phyloP scores from a whole-genome alignment of 2,888 invertebrate genomes.

The Synanthedon myopaeformis region DNA sequence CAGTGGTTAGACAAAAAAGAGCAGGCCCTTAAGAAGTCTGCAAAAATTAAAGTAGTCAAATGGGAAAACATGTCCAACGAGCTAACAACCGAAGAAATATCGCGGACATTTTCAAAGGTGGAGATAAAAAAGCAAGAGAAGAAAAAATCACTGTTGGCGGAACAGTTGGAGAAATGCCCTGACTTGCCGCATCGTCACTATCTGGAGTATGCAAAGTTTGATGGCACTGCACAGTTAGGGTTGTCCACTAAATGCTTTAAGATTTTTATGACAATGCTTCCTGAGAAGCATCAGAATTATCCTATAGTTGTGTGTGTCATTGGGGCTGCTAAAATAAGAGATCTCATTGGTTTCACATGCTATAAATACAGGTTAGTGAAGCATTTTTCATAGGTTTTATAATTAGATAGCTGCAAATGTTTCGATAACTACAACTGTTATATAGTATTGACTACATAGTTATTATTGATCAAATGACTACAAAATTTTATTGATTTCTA shows the following conservation, averaged over 20 bases:
- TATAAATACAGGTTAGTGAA: conserved; percentile 77
- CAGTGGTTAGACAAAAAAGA: conserved; percentile 91
- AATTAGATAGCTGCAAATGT: no score
- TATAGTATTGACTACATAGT: no score
- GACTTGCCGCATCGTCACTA: conserved; percentile 87
- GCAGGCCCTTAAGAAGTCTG: conserved; percentile 82
- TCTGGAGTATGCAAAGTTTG: conserved; percentile 90
- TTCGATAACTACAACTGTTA: no score
- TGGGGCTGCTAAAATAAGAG: conserved; percentile 86
- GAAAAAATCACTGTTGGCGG: conserved; percentile 75
- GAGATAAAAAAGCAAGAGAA: conserved; percentile 38
- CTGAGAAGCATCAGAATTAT: conserved; percentile 83
- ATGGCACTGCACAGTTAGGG: conserved; percentile 87
- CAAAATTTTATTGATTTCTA: no score
- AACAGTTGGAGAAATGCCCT: conserved; percentile 82
- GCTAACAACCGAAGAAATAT: conserved; percentile 69
- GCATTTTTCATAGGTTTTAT: no score
- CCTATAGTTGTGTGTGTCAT: conserved; percentile 86
- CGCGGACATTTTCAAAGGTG: conserved; percentile 69
- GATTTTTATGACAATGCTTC: conserved; percentile 91
- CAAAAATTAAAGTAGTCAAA: conserved; percentile 81
- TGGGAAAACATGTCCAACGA: conserved; percentile 71
- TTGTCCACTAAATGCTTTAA: conserved; percentile 85
- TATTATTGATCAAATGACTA: no score
- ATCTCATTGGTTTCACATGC: conserved; percentile 93